Conservation (phyloP, 2,797 vertebrate species). For the Acanthurus leucopareius region DNA sequence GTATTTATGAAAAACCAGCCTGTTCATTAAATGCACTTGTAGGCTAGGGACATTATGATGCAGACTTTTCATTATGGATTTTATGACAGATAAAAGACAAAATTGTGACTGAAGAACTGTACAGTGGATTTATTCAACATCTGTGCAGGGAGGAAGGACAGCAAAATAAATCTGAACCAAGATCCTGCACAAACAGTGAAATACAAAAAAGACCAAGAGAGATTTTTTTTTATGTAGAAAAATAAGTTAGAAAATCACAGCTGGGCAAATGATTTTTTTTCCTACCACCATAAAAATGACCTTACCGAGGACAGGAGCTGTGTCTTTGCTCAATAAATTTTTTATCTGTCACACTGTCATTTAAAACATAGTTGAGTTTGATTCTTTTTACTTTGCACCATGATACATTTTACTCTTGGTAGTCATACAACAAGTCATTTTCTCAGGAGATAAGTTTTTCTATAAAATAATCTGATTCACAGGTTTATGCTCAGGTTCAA, state of each 20-base stretch:
- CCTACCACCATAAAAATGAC: constrained; percentile 32
- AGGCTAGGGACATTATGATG: neutral
- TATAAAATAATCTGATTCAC: constrained; percentile 13
- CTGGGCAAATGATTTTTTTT: constrained; percentile 29
- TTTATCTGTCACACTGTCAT: neutral
- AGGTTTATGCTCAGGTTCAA: constrained; percentile 31
- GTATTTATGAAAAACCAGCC: neutral
- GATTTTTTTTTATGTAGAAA: constrained; percentile 64
- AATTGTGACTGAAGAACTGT: constrained; percentile 60
- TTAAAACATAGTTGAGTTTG: neutral
- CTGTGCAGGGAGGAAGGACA: constrained; percentile 47
- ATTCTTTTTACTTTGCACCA: neutral
- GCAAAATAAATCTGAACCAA: constrained; percentile 40
- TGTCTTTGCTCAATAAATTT: neutral
- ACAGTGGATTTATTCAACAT: constrained; percentile 78
- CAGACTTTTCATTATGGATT: neutral
- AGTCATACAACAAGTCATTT: neutral
- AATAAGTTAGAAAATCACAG: constrained; percentile 76
- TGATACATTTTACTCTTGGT: constrained; percentile 3
- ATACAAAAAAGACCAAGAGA: constrained; percentile 46
- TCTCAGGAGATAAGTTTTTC: neutral
- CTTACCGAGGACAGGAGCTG: neutral
- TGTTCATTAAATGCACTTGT: neutral
- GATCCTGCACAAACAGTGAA: constrained; percentile 47
- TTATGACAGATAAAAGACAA: constrained; percentile 33